Conservation (phyloP, 2,113 vertebrate species). For the Casuarius casuarius region DNA sequence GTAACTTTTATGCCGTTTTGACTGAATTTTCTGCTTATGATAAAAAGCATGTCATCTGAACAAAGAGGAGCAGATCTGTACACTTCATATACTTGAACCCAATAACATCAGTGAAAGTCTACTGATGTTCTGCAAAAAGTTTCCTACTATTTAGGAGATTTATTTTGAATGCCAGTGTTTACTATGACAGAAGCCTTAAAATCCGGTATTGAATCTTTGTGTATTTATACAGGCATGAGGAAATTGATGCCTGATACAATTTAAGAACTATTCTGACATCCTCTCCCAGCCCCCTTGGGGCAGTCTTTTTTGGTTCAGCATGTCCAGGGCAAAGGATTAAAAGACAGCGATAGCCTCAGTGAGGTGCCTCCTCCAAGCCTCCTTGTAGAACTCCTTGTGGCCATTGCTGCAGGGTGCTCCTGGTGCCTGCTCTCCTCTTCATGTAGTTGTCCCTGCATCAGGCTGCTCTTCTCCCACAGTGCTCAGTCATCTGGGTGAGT, state of each 20-base stretch:
- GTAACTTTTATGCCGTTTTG: neutral
- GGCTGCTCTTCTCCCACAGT: neutral
- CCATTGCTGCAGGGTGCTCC: neutral
- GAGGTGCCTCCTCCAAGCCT: neutral
- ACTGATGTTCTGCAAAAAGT: neutral
- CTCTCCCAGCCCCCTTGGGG: neutral
- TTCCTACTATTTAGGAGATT: fast-evolving
- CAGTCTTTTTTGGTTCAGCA: neutral
- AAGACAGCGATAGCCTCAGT: neutral
- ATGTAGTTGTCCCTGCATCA: fast-evolving
- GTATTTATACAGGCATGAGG: neutral
- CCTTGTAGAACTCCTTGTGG: neutral
- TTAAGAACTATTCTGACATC: neutral
- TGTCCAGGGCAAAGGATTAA: neutral
- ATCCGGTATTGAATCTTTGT: neutral
- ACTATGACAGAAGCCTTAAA: neutral
- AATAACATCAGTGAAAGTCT: neutral
- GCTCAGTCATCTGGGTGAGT: no score
- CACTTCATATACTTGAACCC: neutral
- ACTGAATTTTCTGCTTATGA: neutral
- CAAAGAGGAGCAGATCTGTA: neutral
- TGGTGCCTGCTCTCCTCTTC: neutral
- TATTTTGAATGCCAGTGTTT: neutral
- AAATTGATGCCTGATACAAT: neutral
- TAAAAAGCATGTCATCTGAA: neutral